Conservation (phyloP, 1,140 invertebrate species). For the Meloidogyne chitwoodi region DNA sequence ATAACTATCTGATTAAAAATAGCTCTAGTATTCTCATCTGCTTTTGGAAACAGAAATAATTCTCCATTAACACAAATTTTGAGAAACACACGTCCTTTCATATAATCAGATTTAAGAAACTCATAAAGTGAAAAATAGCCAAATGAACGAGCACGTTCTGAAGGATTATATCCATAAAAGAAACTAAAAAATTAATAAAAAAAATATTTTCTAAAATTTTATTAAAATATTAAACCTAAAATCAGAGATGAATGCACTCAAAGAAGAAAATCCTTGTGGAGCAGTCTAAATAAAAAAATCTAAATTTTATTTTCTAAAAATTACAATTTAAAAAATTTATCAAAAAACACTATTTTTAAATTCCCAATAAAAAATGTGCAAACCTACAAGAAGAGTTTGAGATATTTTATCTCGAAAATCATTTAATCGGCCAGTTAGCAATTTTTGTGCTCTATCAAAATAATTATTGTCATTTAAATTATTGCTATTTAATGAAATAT, state of each 20-base stretch:
- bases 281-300: conserved; percentile 2
- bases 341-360: too few species aligned
- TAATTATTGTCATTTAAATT: neutral
- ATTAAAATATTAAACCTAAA: neutral
- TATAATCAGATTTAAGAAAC: conserved; percentile 5
- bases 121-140: conserved; percentile 8
- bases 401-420: neutral
- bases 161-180: conserved; percentile 1
- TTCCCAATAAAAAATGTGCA: neutral
- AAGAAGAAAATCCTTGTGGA: neutral
- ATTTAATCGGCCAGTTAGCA: neutral
- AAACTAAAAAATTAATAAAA: neutral
- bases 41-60: neutral
- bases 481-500: neutral
- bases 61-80: neutral
- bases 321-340: too few species aligned
- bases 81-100: neutral
- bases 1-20: neutral
- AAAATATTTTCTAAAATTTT: neutral
- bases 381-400: conserved; percentile 5
- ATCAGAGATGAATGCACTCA: neutral
- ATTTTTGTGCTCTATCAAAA: neutral
- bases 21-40: neutral
- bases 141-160: neutral
- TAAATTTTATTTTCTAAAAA: too few species aligned